phyloP scores from a whole-genome alignment of 1,140 invertebrate species.

The Bicyclus anynana region DNA sequence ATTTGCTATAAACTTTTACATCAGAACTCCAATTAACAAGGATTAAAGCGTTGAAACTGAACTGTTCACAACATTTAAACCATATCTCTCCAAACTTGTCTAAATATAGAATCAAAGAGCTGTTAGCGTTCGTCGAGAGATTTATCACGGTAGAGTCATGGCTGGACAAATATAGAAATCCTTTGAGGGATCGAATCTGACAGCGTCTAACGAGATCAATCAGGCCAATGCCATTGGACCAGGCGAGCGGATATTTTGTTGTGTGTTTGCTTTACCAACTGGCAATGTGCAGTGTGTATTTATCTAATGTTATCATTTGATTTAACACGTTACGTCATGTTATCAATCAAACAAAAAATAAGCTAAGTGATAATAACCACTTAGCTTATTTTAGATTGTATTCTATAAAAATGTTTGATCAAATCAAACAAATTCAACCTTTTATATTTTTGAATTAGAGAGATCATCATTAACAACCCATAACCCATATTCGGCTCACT shows the following conservation, averaged over 20 bases:
- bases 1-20: neutral
- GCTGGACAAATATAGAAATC: slow-evolving; percentile 32
- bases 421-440: too few relatives aligned
- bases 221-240: slow-evolving; percentile 21
- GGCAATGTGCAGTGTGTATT: neutral
- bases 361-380: too few relatives aligned
- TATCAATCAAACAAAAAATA: too few relatives aligned
- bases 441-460: too few relatives aligned
- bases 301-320: neutral
- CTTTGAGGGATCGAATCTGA: slow-evolving; percentile 39
- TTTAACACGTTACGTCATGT: too few relatives aligned
- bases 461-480: too few relatives aligned
- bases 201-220: slow-evolving; percentile 39
- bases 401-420: too few relatives aligned
- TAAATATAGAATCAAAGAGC: slow-evolving; percentile 19
- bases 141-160: slow-evolving; percentile 16
- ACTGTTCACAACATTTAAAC: neutral
- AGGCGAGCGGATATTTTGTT: slow-evolving; percentile 1
- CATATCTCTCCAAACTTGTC: neutral
- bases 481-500: too few relatives aligned
- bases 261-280: slow-evolving; percentile 1
- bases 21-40: neutral
- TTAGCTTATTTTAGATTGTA: too few relatives aligned
- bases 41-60: neutral
- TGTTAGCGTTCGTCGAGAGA: slow-evolving; percentile 6